Base-by-base conservation (phyloP, 2,113 vertebrate genomes). In the Ctenodactylus gundi region DNA sequence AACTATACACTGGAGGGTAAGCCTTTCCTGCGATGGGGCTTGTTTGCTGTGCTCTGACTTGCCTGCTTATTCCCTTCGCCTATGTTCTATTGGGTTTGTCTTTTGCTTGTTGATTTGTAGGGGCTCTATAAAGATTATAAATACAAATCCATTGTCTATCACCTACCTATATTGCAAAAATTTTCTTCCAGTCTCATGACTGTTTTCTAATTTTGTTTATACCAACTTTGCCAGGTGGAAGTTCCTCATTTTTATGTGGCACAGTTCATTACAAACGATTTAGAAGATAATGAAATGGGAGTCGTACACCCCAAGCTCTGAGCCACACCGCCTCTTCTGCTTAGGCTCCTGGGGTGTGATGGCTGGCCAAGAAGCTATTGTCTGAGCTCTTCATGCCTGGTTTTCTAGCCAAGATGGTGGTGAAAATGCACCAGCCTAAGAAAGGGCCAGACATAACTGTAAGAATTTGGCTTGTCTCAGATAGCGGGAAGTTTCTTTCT, bases 221-320 rank as follows among this genome's bases (percentile, higher is more conserved):
- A n/a, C n/a, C n/a, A n/a, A n/a, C n/a, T 85, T 46, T 84, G 62
- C 65, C 82, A 93, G 10, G 68, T 7, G 88, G 36, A 85, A 93
- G 75, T 88, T 88, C 77, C 60, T 88, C 73, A 85, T 82, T 77
- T 87, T 64, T 83, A 72, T 39, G 39, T 77, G 25, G 73, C 60
- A 94, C 93, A 91, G 82, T 9, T n/a, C 64, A 62, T 83, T 76
- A 86, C 11, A 84, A 84, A 93, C 29, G n/a, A 90, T 87, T 90
- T 80, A 92, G 68, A 82, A 85, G 73, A 62, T 36, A 36, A 3
- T 46, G 57, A 20, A 88, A 81, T 10, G 36, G 65, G n/a, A 80
- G 21, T 14, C 36, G 51, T 14, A 12, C 2, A 36, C 36, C 17
- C 17, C 4, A 75, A 60, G 49, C 25, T 80, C 75, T 93, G 68